phyloP scores from a whole-genome alignment of 2,797 vertebrate species.

The Steatocranus sp. region DNA sequence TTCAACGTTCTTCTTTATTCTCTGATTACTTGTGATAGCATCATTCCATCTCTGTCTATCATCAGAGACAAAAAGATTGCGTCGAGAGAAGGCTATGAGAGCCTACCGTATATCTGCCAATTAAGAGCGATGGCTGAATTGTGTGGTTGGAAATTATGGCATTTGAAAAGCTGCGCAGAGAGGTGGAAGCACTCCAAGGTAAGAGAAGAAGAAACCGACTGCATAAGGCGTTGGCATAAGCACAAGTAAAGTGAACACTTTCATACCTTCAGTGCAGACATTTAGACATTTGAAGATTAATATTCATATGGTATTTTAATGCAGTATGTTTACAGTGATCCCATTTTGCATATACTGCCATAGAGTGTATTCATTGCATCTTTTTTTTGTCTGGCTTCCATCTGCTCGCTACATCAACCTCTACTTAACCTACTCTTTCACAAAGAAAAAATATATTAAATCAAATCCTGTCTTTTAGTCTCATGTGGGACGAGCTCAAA shows the following conservation, averaged over 20 bases:
- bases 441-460: background rate
- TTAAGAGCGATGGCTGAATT: conserved; percentile 40
- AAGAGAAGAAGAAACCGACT: conserved; percentile 29
- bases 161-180: conserved; percentile 34
- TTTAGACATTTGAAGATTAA: background rate
- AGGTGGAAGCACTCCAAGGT: conserved; percentile 24
- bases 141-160: conserved; percentile 36
- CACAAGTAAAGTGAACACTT: background rate
- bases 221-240: conserved; percentile 14
- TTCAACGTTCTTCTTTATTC: conserved; percentile 54
- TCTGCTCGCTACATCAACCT: background rate
- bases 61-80: conserved; percentile 48
- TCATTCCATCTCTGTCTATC: conserved; percentile 56
- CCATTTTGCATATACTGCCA: background rate
- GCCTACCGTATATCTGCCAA: conserved; percentile 44
- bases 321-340: background rate
- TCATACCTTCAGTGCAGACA: background rate
- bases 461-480: background rate
- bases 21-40: conserved; percentile 58
- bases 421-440: background rate
- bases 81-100: conserved; percentile 21
- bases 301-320: background rate
- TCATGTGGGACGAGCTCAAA: background rate
- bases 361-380: background rate
- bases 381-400: background rate